Percentiles rank a stretch among this genome's conserved stretches.
Evolutionary conservation across 2,888 invertebrate genomes (phyloP).

Genomic region (Lasioglossum marginatum): DNA sequence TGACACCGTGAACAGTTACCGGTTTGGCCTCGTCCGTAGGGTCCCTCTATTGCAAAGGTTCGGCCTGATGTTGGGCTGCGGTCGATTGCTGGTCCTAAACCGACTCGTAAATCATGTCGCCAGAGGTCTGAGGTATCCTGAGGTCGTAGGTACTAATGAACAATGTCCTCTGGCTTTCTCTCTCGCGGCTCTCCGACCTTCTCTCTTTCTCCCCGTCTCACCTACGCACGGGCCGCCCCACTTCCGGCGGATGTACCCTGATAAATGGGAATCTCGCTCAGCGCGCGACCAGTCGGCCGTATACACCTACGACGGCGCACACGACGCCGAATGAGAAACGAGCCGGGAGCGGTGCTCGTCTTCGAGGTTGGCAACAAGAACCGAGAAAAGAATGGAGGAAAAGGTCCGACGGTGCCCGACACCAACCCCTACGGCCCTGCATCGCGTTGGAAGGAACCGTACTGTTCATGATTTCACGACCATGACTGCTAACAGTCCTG

Average conservation of each 20-base stretch:
- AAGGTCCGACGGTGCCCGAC: conserved; percentile 40
- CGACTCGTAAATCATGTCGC: conserved; percentile 48
- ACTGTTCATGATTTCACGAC: conserved; percentile 46
- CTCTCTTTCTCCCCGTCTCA: conserved; percentile 75
- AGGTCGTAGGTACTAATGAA: conserved; percentile 70
- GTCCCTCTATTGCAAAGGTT: not conserved
- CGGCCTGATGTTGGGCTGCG: not conserved
- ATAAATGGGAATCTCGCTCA: conserved; percentile 83
- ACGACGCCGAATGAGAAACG: conserved; percentile 68
- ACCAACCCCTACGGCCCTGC: conserved; percentile 3
- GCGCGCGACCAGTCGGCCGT: conserved; percentile 72
- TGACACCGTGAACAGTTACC: not conserved
- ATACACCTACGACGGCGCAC: conserved; percentile 73
- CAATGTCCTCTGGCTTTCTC: conserved; percentile 56
- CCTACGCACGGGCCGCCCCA: conserved; percentile 83
- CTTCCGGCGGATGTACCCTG: conserved; percentile 84
- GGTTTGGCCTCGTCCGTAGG: not conserved
- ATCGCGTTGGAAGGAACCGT: conserved; percentile 35
- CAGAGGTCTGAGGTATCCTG: conserved; percentile 38
- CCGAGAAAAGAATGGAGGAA: conserved; percentile 48
- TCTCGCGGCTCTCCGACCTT: conserved; percentile 53
- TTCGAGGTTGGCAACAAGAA: conserved; percentile 61
- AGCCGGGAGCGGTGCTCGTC: conserved; percentile 62
- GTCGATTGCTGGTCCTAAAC: conserved; percentile 24
- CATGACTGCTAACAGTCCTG: conserved; percentile 16